Conservation (phyloP, 2,113 vertebrate genomes). For the Barbus barbus region DNA sequence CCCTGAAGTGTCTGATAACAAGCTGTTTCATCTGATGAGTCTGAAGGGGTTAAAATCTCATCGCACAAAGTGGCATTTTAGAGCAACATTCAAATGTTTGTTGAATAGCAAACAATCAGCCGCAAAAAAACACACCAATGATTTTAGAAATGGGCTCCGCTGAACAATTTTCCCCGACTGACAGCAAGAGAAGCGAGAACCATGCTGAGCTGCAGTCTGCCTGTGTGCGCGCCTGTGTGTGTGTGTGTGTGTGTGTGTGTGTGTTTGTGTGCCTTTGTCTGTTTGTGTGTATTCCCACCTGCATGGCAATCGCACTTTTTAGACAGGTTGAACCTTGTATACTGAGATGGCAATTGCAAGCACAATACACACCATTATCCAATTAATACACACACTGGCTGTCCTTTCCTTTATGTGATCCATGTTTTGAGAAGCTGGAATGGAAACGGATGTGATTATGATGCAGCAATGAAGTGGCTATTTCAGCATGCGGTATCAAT, state of each 20-base stretch:
- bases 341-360: conserved; percentile 56
- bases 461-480: conserved; percentile 62
- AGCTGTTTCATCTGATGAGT: conserved; percentile 15
- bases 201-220: conserved; percentile 16
- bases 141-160: conserved; percentile 52
- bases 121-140: conserved; percentile 50
- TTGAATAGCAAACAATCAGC: conserved; percentile 59
- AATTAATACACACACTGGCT: conserved; percentile 63
- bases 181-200: conserved; percentile 34
- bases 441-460: conserved; percentile 66
- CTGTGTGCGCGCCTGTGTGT: neutral
- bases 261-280: no score
- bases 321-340: conserved; percentile 57
- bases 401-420: conserved; percentile 60
- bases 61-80: conserved; percentile 48
- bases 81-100: conserved; percentile 55
- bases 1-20: conserved; percentile 38
- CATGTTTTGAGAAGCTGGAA: conserved; percentile 55
- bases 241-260: conserved; percentile 11
- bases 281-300: conserved; percentile 50
- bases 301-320: conserved; percentile 49
- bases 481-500: conserved; percentile 59
- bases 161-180: conserved; percentile 57
- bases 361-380: conserved; percentile 65
- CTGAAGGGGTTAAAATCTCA: conserved; percentile 46